These are phyloP conservation scores for Dendrocopos noguchii DNA, from an alignment of 2,113 vertebrate species.

Conservation along the genomic window DNA sequence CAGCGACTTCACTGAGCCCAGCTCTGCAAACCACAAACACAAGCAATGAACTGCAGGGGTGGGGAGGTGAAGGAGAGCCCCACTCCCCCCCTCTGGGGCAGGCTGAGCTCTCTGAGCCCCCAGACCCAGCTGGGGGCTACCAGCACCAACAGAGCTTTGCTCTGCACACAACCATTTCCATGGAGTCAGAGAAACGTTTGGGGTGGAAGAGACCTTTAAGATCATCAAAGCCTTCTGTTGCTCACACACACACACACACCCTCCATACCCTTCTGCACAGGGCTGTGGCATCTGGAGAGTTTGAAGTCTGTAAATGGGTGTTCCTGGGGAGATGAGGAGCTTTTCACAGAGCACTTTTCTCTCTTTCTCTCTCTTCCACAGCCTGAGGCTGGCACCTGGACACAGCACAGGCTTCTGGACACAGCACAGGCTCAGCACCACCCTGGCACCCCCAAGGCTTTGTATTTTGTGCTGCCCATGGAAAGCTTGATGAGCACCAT, in stretches of 20 bases:
- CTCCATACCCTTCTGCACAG: not conserved
- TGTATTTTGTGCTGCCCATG: not conserved
- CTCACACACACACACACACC: no score
- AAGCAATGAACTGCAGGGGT: no score
- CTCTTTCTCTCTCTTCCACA: not conserved
- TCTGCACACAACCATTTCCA: not conserved
- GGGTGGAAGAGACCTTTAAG: not conserved
- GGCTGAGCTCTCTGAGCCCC: not conserved
- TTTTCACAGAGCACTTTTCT: not conserved
- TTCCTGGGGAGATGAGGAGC: not conserved
- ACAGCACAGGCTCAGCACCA: not conserved
- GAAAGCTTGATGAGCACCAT: not conserved
- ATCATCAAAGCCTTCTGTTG: no score
- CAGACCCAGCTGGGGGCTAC: not conserved
- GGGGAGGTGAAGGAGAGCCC: not conserved
- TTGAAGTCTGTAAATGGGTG: not conserved
- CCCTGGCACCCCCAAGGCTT: not conserved
- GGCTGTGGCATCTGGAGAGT: fast-evolving
- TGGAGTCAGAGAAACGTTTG: not conserved
- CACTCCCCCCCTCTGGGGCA: fast-evolving
- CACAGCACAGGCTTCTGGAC: not conserved
- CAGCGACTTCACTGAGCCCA: fast-evolving
- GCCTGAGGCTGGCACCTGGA: not conserved
- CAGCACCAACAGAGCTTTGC: not conserved
- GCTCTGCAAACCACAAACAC: not conserved